Evolutionary conservation across 2,113 vertebrate species (phyloP).

Genomic region (Dipodomys stephensi): DNA sequence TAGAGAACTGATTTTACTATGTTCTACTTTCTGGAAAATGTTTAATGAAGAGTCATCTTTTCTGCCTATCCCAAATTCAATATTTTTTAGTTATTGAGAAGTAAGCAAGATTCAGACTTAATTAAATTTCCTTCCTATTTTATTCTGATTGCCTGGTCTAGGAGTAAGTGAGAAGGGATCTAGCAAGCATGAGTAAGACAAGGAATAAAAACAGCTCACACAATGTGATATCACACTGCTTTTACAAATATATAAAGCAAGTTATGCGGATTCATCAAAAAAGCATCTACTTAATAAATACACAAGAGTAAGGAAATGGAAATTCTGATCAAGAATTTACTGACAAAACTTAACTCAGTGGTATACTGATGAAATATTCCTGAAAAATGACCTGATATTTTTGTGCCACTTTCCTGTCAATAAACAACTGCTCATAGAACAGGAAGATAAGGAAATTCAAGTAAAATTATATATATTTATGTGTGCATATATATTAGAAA

Average conservation of each 20-base stretch:
- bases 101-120: constrained; percentile 43
- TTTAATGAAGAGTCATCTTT: background rate
- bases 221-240: background rate
- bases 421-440: background rate
- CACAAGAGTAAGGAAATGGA: background rate
- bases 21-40: constrained; percentile 36
- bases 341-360: background rate
- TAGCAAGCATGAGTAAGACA: background rate
- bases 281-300: background rate
- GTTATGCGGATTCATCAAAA: background rate
- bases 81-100: constrained; percentile 51
- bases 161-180: constrained; percentile 2
- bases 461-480: background rate
- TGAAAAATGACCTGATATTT: background rate
- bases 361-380: background rate
- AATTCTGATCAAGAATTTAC: background rate
- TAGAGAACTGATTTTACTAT: background rate
- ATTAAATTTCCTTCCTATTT: constrained; percentile 9
- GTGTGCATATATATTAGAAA: background rate
- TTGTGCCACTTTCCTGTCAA: background rate
- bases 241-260: background rate
- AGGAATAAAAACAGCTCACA: background rate
- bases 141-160: background rate
- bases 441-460: background rate
- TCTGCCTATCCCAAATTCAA: background rate